Conservation (phyloP, 2,888 invertebrate genomes). For the Loripinus fragilis region DNA sequence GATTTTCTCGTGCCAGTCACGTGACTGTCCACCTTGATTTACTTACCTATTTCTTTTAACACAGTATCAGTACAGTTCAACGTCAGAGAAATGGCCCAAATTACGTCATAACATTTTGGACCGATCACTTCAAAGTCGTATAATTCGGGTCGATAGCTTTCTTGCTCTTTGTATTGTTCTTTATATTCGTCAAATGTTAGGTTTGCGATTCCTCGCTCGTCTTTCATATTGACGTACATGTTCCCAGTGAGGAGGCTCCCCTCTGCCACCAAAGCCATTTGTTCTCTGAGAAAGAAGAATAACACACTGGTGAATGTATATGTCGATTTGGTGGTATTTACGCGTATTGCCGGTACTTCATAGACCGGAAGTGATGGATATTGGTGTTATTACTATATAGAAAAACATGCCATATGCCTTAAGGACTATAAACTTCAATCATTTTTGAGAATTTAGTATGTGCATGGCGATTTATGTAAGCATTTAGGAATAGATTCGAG, state of each 20-base stretch:
- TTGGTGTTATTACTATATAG: too few species aligned
- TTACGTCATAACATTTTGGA: constrained; percentile 24
- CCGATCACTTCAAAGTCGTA: not conserved
- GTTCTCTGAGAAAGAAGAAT: not conserved
- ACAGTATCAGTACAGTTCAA: constrained; percentile 26
- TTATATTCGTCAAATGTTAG: constrained; percentile 16
- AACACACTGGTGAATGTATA: too few species aligned
- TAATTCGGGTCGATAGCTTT: not conserved
- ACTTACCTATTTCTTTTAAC: constrained; percentile 27
- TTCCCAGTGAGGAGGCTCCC: constrained; percentile 13
- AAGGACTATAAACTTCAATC: too few species aligned
- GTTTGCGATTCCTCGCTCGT: constrained; percentile 1
- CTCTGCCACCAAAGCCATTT: constrained; percentile 27
- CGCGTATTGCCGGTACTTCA: too few species aligned
- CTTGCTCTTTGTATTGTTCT: not conserved
- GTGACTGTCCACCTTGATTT: not conserved
- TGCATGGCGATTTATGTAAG: too few species aligned
- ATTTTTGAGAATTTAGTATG: too few species aligned
- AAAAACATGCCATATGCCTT: too few species aligned
- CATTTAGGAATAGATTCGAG: too few species aligned
- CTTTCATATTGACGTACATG: not conserved
- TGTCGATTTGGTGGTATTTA: too few species aligned
- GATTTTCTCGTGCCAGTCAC: too few species aligned
- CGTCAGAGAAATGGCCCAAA: constrained; percentile 31
- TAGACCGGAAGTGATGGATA: too few species aligned